Evolutionary conservation across 2,888 invertebrate species (phyloP), one percentile per base, ranked within the genome.

Genomic region (Synergus umbraculus): DNA sequence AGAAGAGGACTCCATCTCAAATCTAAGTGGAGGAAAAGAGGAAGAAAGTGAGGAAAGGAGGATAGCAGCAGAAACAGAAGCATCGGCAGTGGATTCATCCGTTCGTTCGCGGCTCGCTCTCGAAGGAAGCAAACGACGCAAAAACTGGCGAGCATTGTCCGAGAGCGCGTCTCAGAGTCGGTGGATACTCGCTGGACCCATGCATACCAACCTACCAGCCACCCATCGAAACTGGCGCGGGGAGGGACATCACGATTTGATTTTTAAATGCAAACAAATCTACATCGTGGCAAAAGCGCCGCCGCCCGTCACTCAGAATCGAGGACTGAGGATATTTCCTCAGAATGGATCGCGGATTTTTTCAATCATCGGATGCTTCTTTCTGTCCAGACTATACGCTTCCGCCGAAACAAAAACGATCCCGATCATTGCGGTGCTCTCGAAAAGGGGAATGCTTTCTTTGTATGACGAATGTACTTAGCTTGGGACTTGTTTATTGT

Each of bases 221-320:
- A 79, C 79, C 81, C 81, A 79, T 81, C 79, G 83, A 78, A 82
- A 81, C 69, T 77, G 65, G 65, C 81, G 77, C 60, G 49, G 82
- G 79, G 81, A 84, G 85, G 82, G 79, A 79, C 84, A 84, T 84
- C 80, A 81, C 86, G 89, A 91, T 91, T 91, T 91, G 91, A 91
- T 91, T 91, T 91, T 91, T 91, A 91, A 91, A 91, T 91, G 91
- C 91, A 91, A 91, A 91, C 91, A 91, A 91, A 91, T 91, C 91
- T 91, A 91, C 91, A 91, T 91, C 88, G 89, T 87, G 89, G 89
- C 90, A 91, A 91, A 91, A 91, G 91, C 88, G 89, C 90, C 91
- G 90, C 89, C 90, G 86, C 83, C 85, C 86, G 88, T 87, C 88
- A 87, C 86, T 87, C 87, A 85, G 79, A 67, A 58, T 79, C 81